Evolutionary conservation across 1,140 invertebrate species (phyloP).

Genomic region (Cyrtorhinus lividipennis): DNA sequence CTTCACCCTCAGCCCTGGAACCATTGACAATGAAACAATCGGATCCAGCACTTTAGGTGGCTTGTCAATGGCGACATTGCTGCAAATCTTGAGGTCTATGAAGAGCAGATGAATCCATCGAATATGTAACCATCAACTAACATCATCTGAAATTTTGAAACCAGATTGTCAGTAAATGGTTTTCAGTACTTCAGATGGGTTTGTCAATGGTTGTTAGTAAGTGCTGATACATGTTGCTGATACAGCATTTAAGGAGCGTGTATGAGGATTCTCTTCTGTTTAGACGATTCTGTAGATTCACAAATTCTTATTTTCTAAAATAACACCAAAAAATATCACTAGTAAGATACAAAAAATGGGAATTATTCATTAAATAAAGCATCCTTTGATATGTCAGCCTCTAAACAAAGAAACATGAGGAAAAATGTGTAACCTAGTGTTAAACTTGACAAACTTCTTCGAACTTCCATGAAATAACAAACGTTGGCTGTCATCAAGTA

Average conservation of each 20-base stretch:
- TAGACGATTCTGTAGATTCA: too few relatives aligned
- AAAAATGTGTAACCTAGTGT: too few relatives aligned
- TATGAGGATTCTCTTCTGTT: background rate
- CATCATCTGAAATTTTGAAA: slow-evolving; percentile 6
- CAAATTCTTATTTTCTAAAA: too few relatives aligned
- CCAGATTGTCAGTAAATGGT: background rate
- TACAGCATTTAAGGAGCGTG: background rate
- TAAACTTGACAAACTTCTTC: too few relatives aligned
- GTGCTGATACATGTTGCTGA: background rate
- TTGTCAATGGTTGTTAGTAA: background rate
- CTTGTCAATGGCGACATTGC: background rate
- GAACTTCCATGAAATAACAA: too few relatives aligned
- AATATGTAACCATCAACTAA: background rate
- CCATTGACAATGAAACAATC: background rate
- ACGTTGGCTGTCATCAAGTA: too few relatives aligned
- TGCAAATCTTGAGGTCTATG: too few relatives aligned
- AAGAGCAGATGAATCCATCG: background rate
- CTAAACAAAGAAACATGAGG: too few relatives aligned
- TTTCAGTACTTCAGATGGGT: slow-evolving; percentile 4
- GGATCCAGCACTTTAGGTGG: background rate
- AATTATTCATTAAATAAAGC: too few relatives aligned
- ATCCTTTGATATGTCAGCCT: too few relatives aligned
- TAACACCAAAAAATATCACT: too few relatives aligned
- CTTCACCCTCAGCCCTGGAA: slow-evolving; percentile 9
- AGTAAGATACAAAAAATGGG: too few relatives aligned